Evolutionary conservation across 2,797 vertebrate species (phyloP), one percentile per base, ranked within the genome.

Genomic region (Sebastes aleutianus): DNA sequence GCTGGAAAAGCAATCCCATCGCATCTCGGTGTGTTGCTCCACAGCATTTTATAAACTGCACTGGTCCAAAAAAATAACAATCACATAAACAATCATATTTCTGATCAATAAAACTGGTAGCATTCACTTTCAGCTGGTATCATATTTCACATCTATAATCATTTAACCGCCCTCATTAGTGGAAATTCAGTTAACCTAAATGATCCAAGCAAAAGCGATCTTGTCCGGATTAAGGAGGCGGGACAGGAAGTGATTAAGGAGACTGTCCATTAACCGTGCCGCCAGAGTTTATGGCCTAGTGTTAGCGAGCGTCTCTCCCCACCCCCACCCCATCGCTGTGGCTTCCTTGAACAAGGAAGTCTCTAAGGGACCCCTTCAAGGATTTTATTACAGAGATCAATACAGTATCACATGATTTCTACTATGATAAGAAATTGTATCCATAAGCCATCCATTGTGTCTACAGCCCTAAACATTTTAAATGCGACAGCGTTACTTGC

Each of bases 241-340:
- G 74, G 78, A 24, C 83, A 89, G 78, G 84, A 89, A 86, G 78
- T 84, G 69, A 88, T 85, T 66, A 84, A 64, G 56, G 61, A 58
- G 24, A 27, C 54, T 76, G 74, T 69, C 71, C 68, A 71, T 87
- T 83, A 84, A 26, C 71, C 4, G 4, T 53, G 56, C 32, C 39
- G 53, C 59, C 70, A 70, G 70, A 18, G 14, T 80, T 79, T 56
- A 67, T 74, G 43, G 32, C 22, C 16, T 61, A 43, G 4, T 87
- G 65, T 82, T 61, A 13, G 14, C 20, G 16, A 57, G 12, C 56
- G 5, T 36, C 20, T 8, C 11, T 7, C 24, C 43, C n/a, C 6
- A 27, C 1, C 9, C 12, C 24, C 20, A n/a, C 10, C 12, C 1
- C 20, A 1, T 57, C 5, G 18, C 22, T 39, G 61, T 16, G 7